Conservation (phyloP, 2,113 vertebrate genomes). For the Podarcis cretensis region DNA sequence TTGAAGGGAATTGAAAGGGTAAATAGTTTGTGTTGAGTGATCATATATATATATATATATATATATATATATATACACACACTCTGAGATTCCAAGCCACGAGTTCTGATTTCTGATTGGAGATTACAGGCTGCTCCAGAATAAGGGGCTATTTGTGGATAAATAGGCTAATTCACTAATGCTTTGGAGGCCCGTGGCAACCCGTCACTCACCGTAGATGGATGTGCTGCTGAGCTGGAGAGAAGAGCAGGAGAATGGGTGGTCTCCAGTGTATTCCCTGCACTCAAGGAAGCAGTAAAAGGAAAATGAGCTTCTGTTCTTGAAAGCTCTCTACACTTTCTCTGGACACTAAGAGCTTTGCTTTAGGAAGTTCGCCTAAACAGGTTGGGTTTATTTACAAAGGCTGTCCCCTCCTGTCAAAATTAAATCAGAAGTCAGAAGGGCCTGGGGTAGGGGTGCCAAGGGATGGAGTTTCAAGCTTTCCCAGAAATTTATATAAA, state of each 20-base stretch:
- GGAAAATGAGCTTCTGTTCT: conserved; percentile 15
- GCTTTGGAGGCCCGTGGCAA: conserved; percentile 24
- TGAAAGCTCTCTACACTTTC: conserved; percentile 18
- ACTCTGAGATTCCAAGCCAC: neutral
- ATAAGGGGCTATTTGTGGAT: conserved; percentile 33
- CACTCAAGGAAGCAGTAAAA: conserved; percentile 9
- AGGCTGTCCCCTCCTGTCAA: conserved; percentile 13
- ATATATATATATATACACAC: neutral
- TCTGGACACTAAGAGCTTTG: conserved; percentile 29
- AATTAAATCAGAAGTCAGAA: conserved; percentile 33
- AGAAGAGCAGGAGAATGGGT: conserved; percentile 13
- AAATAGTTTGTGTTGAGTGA: neutral
- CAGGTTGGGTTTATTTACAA: conserved; percentile 25
- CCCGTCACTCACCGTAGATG: conserved; percentile 22
- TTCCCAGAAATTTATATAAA: conserved; percentile 24
- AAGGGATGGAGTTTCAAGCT: conserved; percentile 10
- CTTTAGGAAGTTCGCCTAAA: conserved; percentile 26
- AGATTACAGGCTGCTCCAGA: neutral
- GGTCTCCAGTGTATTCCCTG: conserved; percentile 6
- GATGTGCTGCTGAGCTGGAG: conserved; percentile 9
- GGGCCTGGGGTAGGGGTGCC: neutral
- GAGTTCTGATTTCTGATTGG: neutral
- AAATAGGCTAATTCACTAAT: conserved; percentile 34
- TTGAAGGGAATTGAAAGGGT: neutral
- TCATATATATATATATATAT: neutral